Evolutionary conservation across 1,140 invertebrate species (phyloP), one percentile per base, ranked within the genome.

Genomic region (Sycobia sp.): DNA sequence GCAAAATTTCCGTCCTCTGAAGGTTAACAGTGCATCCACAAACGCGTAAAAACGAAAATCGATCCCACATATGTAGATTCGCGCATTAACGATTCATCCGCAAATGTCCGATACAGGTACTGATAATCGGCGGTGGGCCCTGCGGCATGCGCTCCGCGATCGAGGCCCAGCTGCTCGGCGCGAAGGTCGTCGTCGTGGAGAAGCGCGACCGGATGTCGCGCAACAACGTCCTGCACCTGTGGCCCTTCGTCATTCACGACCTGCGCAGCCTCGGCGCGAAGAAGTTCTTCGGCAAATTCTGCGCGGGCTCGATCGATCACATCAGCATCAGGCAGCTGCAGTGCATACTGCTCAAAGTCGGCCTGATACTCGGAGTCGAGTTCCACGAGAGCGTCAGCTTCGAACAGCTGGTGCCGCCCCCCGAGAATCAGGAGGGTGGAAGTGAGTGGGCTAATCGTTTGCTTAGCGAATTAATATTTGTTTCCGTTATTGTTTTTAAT

Each of bases 251-350:
- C 22, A 99, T 99, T 59, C 91, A 96, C 69, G 97, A 99, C 83
- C 84, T 99, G 38, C 88, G 92, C 51, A 90, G 89, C 61, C 85
- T 99, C 4, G 97, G 96, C 14, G 97, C 96, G 38, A 99, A 99
- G 79, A 97, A 98, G 75, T 99, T 99, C 82, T 98, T 96, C 80
- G 96, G 96, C 10, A 98, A 99, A 83, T 99, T 99, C 80, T 99
- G 97, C 84, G 96, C 96, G 2, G 97, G 97, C 38, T 90, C 95
- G 53, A 98, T 99, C 65, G 96, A 99, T 82, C 96, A 99, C 80
- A 99, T 99, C 69, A 97, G 96, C 85, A 99, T 99, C 69, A 86
- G 96, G 44, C 95, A 97, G 75, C 79, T 99, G 49, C 96, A 99
- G 77, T 97, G 94, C 78, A 96, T 98, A 71, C 81, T 99, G 27